These are phyloP conservation scores for Callocephalon fimbriatum DNA, from an alignment of 2,113 vertebrate genomes.

Conservation along the genomic window DNA sequence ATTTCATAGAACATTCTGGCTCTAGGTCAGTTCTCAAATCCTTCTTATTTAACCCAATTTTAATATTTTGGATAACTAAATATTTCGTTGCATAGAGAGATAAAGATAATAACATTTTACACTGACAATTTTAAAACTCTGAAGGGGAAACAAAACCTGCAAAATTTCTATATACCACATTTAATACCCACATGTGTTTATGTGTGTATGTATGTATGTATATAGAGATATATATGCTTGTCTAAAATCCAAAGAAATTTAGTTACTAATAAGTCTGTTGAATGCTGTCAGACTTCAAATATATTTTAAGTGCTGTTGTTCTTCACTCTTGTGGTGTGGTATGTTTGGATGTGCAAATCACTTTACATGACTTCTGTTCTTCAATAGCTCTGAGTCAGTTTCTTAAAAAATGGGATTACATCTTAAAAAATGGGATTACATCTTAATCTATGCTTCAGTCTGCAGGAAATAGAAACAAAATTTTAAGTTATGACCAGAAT, in stretches of 20 bases:
- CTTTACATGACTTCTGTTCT: slow-evolving; percentile 52
- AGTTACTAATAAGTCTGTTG: not conserved
- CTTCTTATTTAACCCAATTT: not conserved
- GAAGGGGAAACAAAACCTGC: not conserved
- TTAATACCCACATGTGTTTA: not conserved
- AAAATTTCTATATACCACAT: not conserved
- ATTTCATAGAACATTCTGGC: not conserved
- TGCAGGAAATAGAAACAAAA: not conserved
- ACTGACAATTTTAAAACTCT: not conserved
- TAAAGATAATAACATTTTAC: not conserved
- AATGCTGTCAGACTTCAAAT: slow-evolving; percentile 18
- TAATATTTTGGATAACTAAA: not conserved
- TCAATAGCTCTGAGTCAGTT: not conserved
- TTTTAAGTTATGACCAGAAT: rapidly evolving
- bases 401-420: not conserved
- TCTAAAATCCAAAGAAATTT: slow-evolving; percentile 16
- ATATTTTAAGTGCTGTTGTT: slow-evolving; percentile 49
- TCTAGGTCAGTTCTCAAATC: not conserved
- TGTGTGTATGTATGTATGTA: not conserved
- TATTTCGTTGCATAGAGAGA: not conserved
- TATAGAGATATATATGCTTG: not conserved
- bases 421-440: not conserved
- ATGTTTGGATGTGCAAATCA: slow-evolving; percentile 52
- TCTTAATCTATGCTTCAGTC: not conserved
- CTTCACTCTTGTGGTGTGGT: slow-evolving; percentile 59